Evolutionary conservation across 2,888 invertebrate species (phyloP).

Genomic region (Augiades crinisus): DNA sequence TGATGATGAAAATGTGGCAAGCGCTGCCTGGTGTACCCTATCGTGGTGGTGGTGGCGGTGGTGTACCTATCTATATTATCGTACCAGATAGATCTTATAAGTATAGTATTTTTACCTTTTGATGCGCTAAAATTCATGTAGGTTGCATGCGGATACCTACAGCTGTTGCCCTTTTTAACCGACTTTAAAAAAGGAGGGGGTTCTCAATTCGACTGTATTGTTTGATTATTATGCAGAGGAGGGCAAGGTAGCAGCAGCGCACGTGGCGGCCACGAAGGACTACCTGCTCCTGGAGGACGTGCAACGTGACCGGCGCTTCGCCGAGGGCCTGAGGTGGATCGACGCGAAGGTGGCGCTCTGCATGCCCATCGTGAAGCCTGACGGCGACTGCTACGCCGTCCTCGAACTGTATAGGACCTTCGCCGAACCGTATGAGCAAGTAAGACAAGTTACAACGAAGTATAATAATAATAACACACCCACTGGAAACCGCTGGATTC

Average conservation of each 20-base stretch:
- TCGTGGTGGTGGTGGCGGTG: too few species aligned
- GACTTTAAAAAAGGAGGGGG: too few species aligned
- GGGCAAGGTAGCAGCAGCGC: constrained; percentile 78
- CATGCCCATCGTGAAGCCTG: constrained; percentile 81
- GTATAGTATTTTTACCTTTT: too few species aligned
- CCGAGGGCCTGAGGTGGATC: constrained; percentile 80
- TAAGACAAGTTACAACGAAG: constrained; percentile 40
- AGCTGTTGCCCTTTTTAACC: too few species aligned
- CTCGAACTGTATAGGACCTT: constrained; percentile 79
- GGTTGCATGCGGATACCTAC: too few species aligned
- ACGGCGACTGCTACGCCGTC: constrained; percentile 81
- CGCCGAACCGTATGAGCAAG: constrained; percentile 55
- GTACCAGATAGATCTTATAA: too few species aligned
- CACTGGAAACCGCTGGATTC: too few species aligned
- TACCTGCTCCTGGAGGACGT: constrained; percentile 79
- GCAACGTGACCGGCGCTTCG: constrained; percentile 78
- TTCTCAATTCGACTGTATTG: too few species aligned
- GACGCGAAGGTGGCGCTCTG: constrained; percentile 81
- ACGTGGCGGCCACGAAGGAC: constrained; percentile 80
- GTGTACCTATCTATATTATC: too few species aligned
- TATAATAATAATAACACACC: neutral
- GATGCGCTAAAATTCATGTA: too few species aligned
- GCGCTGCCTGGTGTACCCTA: too few species aligned
- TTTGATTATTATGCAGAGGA: constrained; percentile 50
- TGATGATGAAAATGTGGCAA: too few species aligned